A percentile compares a stretch with the other conserved stretches of the same genome.
These are phyloP conservation scores for Fundulus diaphanus DNA, from an alignment of 2,797 vertebrate species.

Conservation along the genomic window DNA sequence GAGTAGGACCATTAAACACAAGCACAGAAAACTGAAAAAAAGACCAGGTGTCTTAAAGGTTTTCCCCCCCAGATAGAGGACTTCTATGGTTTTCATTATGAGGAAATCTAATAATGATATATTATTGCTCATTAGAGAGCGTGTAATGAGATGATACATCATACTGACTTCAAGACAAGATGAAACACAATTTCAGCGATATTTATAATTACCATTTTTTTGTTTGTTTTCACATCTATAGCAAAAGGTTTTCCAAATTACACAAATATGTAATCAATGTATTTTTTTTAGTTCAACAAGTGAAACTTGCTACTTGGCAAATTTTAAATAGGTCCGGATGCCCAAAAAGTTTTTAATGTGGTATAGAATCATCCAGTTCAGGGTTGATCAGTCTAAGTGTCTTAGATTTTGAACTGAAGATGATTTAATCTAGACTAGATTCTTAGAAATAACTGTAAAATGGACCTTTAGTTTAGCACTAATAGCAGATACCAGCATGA, in stretches of 20 bases:
- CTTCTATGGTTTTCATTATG: constrained; percentile 2
- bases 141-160: not conserved
- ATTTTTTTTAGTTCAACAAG: not conserved
- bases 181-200: not conserved
- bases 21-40: not conserved
- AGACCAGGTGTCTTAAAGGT: not conserved
- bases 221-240: not conserved
- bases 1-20: constrained; percentile 44
- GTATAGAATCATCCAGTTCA: not conserved
- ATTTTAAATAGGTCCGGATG: not conserved
- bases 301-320: not conserved
- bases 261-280: not conserved
- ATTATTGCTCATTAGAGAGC: not conserved
- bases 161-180: not conserved
- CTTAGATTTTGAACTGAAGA: not conserved
- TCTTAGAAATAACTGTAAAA: not conserved
- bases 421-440: not conserved
- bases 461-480: not conserved
- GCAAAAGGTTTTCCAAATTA: not conserved
- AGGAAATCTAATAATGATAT: not conserved
- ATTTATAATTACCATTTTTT: not conserved
- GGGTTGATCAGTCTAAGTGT: not conserved
- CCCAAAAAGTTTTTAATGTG: not conserved
- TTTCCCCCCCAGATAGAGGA: not conserved
- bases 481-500: not conserved